Percentiles rank a stretch among this genome's conserved stretches.
These are phyloP conservation scores for Noctuana brunneofusca DNA, from an alignment of 2,888 invertebrate species.

Conservation along the genomic window DNA sequence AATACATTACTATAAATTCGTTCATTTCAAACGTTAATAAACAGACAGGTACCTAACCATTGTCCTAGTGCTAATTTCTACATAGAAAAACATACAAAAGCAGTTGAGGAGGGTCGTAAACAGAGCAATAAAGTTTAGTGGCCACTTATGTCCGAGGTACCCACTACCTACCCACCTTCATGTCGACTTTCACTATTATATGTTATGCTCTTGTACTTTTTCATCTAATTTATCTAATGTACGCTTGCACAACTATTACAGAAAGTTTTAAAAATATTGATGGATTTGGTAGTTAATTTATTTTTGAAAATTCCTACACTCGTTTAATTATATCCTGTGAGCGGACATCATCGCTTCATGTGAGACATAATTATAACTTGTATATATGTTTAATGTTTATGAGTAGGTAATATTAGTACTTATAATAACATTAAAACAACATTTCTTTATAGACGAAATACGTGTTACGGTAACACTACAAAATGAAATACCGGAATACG, in stretches of 20 bases:
- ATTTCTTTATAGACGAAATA: too few relatives aligned
- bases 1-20: background rate
- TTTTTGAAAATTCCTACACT: too few relatives aligned
- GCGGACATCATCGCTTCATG: too few relatives aligned
- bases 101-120: conserved; percentile 63
- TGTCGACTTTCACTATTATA: conserved; percentile 42
- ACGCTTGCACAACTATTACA: conserved; percentile 37
- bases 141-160: conserved; percentile 62
- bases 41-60: background rate
- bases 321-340: too few relatives aligned
- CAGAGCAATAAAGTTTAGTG: conserved; percentile 74
- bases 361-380: too few relatives aligned
- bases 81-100: conserved; percentile 45
- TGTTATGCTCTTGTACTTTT: conserved; percentile 47
- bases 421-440: too few relatives aligned
- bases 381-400: too few relatives aligned
- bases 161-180: conserved; percentile 37
- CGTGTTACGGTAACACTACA: background rate
- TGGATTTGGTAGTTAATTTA: too few relatives aligned
- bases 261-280: background rate
- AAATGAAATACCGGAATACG: conserved; percentile 20
- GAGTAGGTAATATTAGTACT: too few relatives aligned
- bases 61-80: background rate
- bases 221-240: conserved; percentile 57
- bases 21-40: background rate